Base-by-base conservation (phyloP, 2,888 invertebrate species). In the Merodon equestris region DNA sequence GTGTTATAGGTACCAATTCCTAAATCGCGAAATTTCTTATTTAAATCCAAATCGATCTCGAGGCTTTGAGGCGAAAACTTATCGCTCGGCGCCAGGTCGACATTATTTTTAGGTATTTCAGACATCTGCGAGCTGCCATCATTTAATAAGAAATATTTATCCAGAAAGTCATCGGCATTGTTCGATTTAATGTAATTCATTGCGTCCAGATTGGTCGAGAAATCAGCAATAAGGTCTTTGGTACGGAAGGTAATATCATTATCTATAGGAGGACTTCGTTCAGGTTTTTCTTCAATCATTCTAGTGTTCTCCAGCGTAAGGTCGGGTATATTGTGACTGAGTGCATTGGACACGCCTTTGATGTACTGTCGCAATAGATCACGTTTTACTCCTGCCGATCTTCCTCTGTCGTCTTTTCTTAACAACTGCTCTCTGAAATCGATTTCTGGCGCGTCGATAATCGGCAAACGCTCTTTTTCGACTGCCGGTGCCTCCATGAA, bases 301-400 rank as follows among this genome's bases (percentile, higher is more conserved):
- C 34, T 56, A 9, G 34, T 47, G 10, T 0, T 45, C 10, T 14
- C 40, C 1, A 18, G 44, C 36, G 3, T 12, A 1, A 9, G 9
- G 14, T 51, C 64, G 0, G 74, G 64, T 2, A 27, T 17, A 14
- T 56, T 40, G 12, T 60, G 68, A 0, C 13, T 19, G 1, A 74
- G 64, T 1, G 74, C 73, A 47, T 36, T 74, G 1, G 83, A 82
- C 13, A 83, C 56, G 15, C 83, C 83, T 54, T 83, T 83, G 3
- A 83, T 83, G 14, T 81, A 83, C 34, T 83, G 81, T 10, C 83
- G 63, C 1, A 83, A 44, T 0, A 82, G 68, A 47, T 83, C 83
- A 7, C 83, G 79, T 61, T 83, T 83, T 9, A 14, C 17, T 7
- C 1, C 15, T 13, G 48, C 12, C 13, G 1, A 19, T 45, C 18